Percentiles rank a stretch among this genome's conserved stretches.
These are phyloP conservation scores for Noctilio leporinus DNA, from an alignment of 2,113 vertebrate genomes.

Conservation along the genomic window DNA sequence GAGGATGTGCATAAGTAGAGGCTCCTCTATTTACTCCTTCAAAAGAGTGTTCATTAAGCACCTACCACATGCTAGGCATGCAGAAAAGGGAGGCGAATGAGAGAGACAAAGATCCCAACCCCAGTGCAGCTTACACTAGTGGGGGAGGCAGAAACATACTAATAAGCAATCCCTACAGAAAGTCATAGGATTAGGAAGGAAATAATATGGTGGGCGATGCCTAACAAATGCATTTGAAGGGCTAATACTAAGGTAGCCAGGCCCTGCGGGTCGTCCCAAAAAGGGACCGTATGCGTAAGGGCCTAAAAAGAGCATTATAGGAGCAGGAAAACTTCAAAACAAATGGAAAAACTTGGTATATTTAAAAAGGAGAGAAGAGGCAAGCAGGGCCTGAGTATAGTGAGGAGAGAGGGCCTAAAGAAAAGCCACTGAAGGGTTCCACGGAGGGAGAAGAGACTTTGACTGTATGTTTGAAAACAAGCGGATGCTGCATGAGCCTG, in stretches of 20 bases:
- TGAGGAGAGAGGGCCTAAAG: background rate
- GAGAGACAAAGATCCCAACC: background rate
- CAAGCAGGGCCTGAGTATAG: background rate
- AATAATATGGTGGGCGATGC: fast-evolving
- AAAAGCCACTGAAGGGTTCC: background rate
- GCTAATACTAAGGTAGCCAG: background rate
- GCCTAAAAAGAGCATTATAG: background rate
- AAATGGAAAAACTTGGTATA: background rate
- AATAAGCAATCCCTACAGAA: background rate
- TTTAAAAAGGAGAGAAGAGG: background rate
- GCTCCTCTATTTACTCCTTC: background rate
- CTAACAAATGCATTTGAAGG: background rate
- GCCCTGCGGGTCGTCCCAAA: background rate
- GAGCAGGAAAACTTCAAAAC: background rate
- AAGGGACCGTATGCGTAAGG: background rate
- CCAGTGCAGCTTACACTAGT: background rate
- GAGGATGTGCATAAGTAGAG: background rate
- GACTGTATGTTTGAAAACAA: background rate
- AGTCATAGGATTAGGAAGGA: background rate
- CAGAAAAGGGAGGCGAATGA: background rate
- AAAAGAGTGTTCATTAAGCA: background rate
- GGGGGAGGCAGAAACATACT: background rate
- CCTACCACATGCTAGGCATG: background rate
- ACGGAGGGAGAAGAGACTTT: background rate
- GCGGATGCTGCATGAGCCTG: background rate